Evolutionary conservation across 1,140 invertebrate species (phyloP), one percentile per base, ranked within the genome.

Genomic region (Panagrolaimus sp.): DNA sequence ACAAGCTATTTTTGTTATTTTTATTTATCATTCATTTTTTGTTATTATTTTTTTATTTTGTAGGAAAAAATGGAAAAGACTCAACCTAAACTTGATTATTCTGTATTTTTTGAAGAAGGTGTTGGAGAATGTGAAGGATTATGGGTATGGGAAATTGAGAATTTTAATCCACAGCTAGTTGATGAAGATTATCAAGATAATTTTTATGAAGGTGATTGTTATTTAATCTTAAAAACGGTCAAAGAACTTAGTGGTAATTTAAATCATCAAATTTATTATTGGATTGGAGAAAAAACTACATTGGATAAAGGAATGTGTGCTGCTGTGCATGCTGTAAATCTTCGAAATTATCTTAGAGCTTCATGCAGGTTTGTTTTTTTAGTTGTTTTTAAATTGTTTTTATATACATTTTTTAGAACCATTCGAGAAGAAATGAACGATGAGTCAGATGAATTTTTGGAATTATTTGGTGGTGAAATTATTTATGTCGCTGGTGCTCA

Each of bases 161-260:
- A 99, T 84, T 98, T 99, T 83, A 86, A 98, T 68, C 96, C 96
- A 0, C 96, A 94, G 83, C 89, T 90, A 78, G 83, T 97, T 9
- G 87, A 88, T 63, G 85, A 87, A 44, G 76, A 74, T 69, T 74
- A 74, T 27, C 66, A 96, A 85, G 96, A 96, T 8, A 96, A 97
- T 85, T 98, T 99, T 85, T 99, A 97, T 82, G 93, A 98, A 86
- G 96, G 92, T 14, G 96, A 99, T 84, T 98, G 95, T 85, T 99
- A 99, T 82, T 97, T 99, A 75, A 88, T 99, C 66, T 84, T 99
- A 53, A 93, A 96, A 84, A 98, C 96, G 0, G 88, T 85, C 46
- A 47, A 69, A 45, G 93, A 97, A 83, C 84, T 93, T 44, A 89
- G 89, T 75, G 91, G 91, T 53, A 90, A 89, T 65, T 85, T 98